Base-by-base conservation (phyloP, 2,797 vertebrate genomes). In the Epinephelus awoara region DNA sequence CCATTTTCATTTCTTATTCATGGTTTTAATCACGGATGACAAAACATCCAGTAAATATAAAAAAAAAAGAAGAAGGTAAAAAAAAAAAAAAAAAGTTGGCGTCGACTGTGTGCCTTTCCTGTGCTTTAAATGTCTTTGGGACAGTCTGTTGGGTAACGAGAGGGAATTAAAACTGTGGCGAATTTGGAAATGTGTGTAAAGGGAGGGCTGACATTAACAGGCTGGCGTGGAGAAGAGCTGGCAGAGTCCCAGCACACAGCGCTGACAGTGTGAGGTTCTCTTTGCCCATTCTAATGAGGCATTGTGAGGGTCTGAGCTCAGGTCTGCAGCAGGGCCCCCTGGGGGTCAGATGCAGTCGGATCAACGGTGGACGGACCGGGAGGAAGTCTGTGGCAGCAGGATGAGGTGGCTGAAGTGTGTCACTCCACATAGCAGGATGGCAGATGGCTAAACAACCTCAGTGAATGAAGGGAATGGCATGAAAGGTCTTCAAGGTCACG, bases 1-100 rank as follows among this genome's bases (percentile, higher is more conserved):
- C 79, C 57, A 80, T 88, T 86, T 88, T 88, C 72, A 93, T 91
- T 88, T 94, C 79, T 93, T 92, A 92, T 93, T 94, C 86, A 92
- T 87, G 83, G 52, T 77, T 88, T 90, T 90, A 85, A 92, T 91
- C 87, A 92, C 63, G 67, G 83, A 85, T 90, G 86, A 92, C 68
- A 90, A 92, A 93, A 88, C 67, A 76, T 72, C 65, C 76, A 82
- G 88, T 73, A 85, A 80, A 82, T 38, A 19, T 27, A 27, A 1
- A 84, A 83, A 79, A 57, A 67, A 72, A 79, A 75, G 63, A 29
- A 21, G n/a, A 40, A 55, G 15, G 15, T 14, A 9, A 38, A n/a
- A 27, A 23, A 10, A 61, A 75, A 10, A 58, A 75, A 17, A 76
- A 54, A 54, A 76, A 68, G 78, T 85, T 89, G 85, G 80, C 82